Percentiles rank a stretch among this genome's conserved stretches.
Conservation (phyloP, 1,140 invertebrate genomes). For the Orchestia grillus region DNA sequence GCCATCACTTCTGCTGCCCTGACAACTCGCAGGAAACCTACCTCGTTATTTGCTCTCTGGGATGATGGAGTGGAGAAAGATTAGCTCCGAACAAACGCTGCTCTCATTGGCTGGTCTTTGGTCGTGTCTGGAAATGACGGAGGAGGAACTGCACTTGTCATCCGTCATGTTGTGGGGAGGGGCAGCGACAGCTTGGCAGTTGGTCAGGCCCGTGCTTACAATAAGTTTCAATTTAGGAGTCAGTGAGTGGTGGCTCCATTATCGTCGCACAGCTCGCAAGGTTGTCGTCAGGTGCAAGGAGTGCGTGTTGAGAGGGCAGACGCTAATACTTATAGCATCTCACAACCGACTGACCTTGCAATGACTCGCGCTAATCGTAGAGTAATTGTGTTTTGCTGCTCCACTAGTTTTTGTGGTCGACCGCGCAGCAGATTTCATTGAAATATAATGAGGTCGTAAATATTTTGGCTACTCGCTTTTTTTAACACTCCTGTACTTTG, state of each 20-base stretch:
- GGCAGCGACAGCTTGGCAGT: background rate
- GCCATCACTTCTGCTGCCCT: background rate
- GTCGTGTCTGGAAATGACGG: background rate
- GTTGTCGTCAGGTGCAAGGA: background rate
- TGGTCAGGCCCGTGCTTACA: background rate
- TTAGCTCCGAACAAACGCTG: background rate
- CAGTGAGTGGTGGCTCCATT: background rate
- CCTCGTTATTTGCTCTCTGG: background rate
- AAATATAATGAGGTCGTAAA: too few species aligned
- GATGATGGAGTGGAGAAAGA: background rate
- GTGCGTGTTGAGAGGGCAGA: background rate
- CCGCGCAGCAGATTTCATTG: too few species aligned
- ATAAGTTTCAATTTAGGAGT: background rate
- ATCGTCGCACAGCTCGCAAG: background rate
- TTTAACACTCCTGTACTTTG: too few species aligned
- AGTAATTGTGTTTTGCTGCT: background rate
- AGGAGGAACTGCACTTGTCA: background rate
- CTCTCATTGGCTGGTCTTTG: background rate
- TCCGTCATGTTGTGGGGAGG: background rate
- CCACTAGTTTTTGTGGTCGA: background rate
- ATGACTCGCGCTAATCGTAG: background rate
- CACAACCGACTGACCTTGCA: background rate
- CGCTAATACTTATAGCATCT: background rate
- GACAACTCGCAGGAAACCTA: background rate
- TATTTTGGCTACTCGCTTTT: too few species aligned